phyloP scores from a whole-genome alignment of 2,113 vertebrate species.

The Oriolus oriolus region DNA sequence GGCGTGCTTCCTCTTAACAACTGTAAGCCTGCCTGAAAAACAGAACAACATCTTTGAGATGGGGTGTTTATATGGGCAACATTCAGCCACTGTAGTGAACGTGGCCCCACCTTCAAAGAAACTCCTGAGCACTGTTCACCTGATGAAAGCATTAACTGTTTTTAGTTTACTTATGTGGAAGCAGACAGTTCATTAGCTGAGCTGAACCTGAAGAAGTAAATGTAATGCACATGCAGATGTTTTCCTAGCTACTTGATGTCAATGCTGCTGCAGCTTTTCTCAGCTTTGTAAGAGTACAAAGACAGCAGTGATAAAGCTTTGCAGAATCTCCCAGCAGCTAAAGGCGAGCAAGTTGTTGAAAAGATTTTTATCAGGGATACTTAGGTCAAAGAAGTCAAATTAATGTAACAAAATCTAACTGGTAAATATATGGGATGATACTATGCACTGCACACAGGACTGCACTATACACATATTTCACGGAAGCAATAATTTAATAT shows the following conservation, averaged over 20 bases:
- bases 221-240: conserved; percentile 35
- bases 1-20: conserved; percentile 52
- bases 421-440: neutral
- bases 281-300: conserved; percentile 52
- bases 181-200: conserved; percentile 59
- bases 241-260: conserved; percentile 57
- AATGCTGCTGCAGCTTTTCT: conserved; percentile 19
- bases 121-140: conserved; percentile 50
- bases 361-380: conserved; percentile 51
- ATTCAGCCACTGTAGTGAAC: neutral
- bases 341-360: conserved; percentile 1
- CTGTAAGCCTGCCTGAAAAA: conserved; percentile 64
- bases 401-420: conserved; percentile 49
- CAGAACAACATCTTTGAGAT: conserved; percentile 71
- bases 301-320: conserved; percentile 27
- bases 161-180: conserved; percentile 47
- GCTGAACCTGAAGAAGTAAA: conserved; percentile 46
- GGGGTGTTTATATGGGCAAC: conserved; percentile 69
- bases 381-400: conserved; percentile 60
- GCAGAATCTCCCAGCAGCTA: conserved; percentile 10
- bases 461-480: neutral
- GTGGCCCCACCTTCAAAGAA: conserved; percentile 64
- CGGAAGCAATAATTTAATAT: neutral
- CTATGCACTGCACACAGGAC: neutral
- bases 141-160: conserved; percentile 71